phyloP scores from a whole-genome alignment of 2,797 vertebrate genomes.

The Falco berigora region DNA sequence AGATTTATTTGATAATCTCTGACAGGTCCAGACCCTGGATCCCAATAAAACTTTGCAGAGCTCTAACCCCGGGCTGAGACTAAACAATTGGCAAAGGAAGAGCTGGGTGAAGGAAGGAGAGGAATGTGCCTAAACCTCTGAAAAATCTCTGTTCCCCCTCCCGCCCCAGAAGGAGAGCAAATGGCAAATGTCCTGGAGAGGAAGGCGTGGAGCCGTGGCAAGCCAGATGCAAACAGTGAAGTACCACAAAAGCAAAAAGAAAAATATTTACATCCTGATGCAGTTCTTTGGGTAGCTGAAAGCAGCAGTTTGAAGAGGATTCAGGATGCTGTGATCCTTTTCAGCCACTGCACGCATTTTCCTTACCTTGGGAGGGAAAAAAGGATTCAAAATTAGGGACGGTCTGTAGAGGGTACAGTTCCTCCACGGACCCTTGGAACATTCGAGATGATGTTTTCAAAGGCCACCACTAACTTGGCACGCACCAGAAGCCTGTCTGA shows the following conservation, averaged over 20 bases:
- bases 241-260: constrained; percentile 58
- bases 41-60: constrained; percentile 29
- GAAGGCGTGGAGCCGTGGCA: constrained; percentile 19
- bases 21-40: constrained; percentile 31
- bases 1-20: constrained; percentile 42
- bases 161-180: constrained; percentile 31
- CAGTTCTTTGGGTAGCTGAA: constrained; percentile 45
- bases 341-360: neutral
- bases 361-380: neutral
- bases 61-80: constrained; percentile 31
- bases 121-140: constrained; percentile 55
- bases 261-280: constrained; percentile 64
- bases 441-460: neutral
- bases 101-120: constrained; percentile 50
- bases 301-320: constrained; percentile 16
- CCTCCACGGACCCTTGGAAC: neutral
- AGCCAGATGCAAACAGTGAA: constrained; percentile 60
- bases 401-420: neutral
- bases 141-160: constrained; percentile 60
- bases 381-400: neutral
- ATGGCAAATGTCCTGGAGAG: constrained; percentile 55
- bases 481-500: neutral
- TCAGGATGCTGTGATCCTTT: constrained; percentile 29
- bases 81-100: constrained; percentile 42
- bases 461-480: neutral